Percentiles rank a stretch among this genome's conserved stretches.
These are phyloP conservation scores for Drosophila aldrichi DNA, from an alignment of 2,888 invertebrate species.

Conservation along the genomic window DNA sequence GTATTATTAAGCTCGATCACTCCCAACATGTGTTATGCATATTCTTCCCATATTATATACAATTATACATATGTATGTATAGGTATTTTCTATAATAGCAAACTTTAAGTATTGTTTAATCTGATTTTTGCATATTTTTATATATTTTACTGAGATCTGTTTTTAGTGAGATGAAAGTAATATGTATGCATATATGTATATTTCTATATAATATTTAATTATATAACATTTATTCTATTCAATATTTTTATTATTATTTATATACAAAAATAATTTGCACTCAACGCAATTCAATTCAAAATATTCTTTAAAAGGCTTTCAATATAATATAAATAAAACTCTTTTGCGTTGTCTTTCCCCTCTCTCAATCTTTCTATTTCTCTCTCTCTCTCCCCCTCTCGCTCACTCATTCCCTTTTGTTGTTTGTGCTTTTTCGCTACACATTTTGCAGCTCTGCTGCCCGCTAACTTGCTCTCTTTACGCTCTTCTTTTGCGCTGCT, in stretches of 20 bases:
- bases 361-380: too few species aligned
- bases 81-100: neutral
- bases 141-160: neutral
- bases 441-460: constrained; percentile 13
- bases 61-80: neutral
- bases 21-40: neutral
- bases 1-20: constrained; percentile 2
- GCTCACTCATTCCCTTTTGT: too few species aligned
- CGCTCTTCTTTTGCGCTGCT: constrained; percentile 1
- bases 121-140: neutral
- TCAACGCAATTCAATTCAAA: neutral
- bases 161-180: too few species aligned
- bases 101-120: neutral
- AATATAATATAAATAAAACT: neutral
- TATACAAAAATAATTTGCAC: neutral
- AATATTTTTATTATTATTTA: neutral
- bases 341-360: neutral
- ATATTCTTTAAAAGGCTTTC: neutral
- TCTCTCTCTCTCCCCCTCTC: too few species aligned
- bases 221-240: neutral
- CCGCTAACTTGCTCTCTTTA: neutral
- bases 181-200: too few species aligned
- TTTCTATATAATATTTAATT: neutral
- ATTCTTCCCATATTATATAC: neutral
- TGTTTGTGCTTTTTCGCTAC: constrained; percentile 4